Evolutionary conservation across 2,888 invertebrate genomes (phyloP).

Genomic region (Galerucella nymphaeae): DNA sequence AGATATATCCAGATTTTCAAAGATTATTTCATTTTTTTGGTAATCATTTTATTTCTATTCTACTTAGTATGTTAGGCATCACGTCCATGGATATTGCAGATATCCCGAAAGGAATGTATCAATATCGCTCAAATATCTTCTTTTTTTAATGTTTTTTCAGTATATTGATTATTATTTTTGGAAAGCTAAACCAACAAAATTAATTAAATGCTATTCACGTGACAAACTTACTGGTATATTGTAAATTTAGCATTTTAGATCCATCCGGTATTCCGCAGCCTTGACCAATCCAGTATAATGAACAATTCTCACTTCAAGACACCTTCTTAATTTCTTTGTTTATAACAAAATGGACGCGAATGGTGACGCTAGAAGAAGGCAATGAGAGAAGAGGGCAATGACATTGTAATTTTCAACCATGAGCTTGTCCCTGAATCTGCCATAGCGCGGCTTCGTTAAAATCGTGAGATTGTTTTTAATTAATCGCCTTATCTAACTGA

Average conservation of each 20-base stretch:
- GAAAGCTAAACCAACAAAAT: no score
- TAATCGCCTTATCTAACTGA: slow-evolving; percentile 40
- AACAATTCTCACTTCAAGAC: slow-evolving; percentile 24
- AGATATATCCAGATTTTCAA: no score
- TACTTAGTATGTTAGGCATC: no score
- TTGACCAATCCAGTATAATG: slow-evolving; percentile 29
- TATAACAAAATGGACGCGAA: slow-evolving; percentile 37
- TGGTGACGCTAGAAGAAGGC: slow-evolving; percentile 37
- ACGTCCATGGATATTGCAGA: no score
- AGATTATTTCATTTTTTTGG: no score
- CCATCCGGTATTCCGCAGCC: slow-evolving; percentile 23
- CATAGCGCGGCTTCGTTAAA: slow-evolving; percentile 26
- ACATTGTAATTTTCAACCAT: slow-evolving; percentile 41
- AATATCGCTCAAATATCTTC: no score
- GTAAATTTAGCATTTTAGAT: slow-evolving; percentile 10
- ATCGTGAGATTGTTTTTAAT: slow-evolving; percentile 46
- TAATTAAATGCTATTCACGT: neutral
- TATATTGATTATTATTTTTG: no score
- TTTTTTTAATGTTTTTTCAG: no score
- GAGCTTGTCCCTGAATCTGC: slow-evolving; percentile 41
- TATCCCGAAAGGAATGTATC: no score
- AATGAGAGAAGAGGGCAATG: slow-evolving; percentile 42
- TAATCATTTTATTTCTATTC: no score
- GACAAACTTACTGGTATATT: neutral
- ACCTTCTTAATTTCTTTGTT: slow-evolving; percentile 37